Base-by-base conservation (phyloP, 2,888 invertebrate genomes). In the Hipparchia semele region DNA sequence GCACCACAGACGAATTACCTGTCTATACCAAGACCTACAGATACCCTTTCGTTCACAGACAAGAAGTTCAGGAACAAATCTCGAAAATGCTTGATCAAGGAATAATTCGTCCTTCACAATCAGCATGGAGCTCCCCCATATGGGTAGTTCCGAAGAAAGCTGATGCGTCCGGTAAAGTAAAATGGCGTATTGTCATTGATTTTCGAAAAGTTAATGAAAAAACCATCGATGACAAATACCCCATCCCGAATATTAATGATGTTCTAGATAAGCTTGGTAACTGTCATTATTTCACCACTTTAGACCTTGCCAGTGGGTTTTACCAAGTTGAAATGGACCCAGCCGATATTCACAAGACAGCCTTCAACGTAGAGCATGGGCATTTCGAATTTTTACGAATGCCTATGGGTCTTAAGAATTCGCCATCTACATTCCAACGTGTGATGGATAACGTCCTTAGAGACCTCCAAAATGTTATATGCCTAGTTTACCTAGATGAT, bases 351-450 rank as follows among this genome's bases (percentile, higher is more conserved):
- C 10, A 7, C 2, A 51, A 51, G 60, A 68, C 68, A 2, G 68
- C 68, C 2, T 59, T 68, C 8, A 68, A 60, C 2, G 60, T 64
- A 10, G 70, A 70, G 39, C 54, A 70, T 56, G 70, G 62, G 10
- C 62, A 70, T 13, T 70, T 64, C 13, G 70, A 70, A 39, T 70
- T 70, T 39, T n/a, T 70, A 2, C 33, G 70, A 13, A 70, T 70
- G 70, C 70, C 70, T 8, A 70, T 62, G 62, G 70, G 70, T 10
- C 45, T 70, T 10, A 70, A 70, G 56, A 70, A 70, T 13, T 45
- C 54, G 6, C 70, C 70, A 1, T 70, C 70, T 1, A 70, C 62
- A 6, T 70, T 70, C 23, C 70, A 69, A 60, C 49, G 61, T 0
- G 68, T 69, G 9, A 69, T 69, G 68, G 68, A 69, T 13, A 69